phyloP scores from a whole-genome alignment of 2,113 vertebrate species.

The Natator depressus region DNA sequence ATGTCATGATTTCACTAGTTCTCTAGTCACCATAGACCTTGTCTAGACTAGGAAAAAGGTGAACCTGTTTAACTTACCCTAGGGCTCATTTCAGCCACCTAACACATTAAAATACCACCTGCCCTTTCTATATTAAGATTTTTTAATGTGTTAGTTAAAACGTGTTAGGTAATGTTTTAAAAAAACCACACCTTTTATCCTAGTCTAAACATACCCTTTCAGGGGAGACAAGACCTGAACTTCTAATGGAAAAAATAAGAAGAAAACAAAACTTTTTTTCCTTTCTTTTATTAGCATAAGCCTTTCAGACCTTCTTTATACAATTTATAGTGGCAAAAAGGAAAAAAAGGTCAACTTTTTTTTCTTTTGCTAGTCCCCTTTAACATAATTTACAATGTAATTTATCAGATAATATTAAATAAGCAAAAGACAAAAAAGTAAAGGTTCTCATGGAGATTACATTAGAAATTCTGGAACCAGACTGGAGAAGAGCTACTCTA shows the following conservation, averaged over 20 bases:
- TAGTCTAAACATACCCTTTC: background rate
- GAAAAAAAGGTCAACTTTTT: background rate
- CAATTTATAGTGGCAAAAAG: background rate
- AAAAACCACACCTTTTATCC: background rate
- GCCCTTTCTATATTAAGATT: background rate
- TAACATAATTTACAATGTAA: background rate
- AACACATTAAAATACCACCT: background rate
- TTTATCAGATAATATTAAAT: background rate
- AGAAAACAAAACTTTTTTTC: background rate
- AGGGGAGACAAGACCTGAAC: background rate
- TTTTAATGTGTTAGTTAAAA: background rate
- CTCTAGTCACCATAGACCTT: background rate
- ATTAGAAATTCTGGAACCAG: background rate
- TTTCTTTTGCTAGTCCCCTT: background rate
- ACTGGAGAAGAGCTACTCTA: background rate
- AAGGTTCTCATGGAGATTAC: background rate
- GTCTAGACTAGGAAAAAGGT: background rate
- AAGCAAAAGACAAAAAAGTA: background rate
- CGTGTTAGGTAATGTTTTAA: background rate
- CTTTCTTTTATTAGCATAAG: background rate
- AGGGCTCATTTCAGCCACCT: background rate
- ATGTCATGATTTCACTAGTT: background rate
- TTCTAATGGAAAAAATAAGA: background rate
- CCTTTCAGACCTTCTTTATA: background rate
- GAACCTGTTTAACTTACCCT: background rate